Evolutionary conservation across 2,113 vertebrate species (phyloP).

Genomic region (Aramus guarauna): DNA sequence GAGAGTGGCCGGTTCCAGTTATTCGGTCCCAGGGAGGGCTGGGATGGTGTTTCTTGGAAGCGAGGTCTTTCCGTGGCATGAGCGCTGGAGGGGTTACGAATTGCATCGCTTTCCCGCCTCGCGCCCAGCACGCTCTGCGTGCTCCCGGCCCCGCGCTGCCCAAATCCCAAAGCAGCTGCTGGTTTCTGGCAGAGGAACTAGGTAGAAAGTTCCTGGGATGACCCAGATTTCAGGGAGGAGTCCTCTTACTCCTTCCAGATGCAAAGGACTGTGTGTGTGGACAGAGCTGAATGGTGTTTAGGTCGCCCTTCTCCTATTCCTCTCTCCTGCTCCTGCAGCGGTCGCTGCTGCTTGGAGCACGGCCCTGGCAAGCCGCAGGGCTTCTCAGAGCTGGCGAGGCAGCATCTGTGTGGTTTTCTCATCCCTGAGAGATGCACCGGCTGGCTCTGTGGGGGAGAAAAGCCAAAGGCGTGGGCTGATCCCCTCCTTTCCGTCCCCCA

Average conservation of each 20-base stretch:
- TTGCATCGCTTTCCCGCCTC: background rate
- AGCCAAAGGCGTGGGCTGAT: too few species aligned
- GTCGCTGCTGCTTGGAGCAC: background rate
- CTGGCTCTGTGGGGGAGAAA: background rate
- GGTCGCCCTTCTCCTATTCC: background rate
- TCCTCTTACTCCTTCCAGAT: background rate
- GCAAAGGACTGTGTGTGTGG: background rate
- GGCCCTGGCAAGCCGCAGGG: background rate
- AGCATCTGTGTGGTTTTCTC: background rate
- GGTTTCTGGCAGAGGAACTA: background rate
- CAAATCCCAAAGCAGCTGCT: background rate
- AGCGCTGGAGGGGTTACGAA: background rate
- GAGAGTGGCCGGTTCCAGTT: background rate
- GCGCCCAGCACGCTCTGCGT: background rate
- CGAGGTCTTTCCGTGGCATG: fast-evolving
- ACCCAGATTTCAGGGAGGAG: background rate
- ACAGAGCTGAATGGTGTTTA: background rate
- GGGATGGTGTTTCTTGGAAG: background rate
- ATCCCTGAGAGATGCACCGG: background rate
- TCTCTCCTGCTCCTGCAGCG: fast-evolving
- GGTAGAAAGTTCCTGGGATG: background rate
- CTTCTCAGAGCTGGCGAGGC: background rate
- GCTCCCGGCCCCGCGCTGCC: background rate
- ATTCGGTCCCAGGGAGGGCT: background rate
- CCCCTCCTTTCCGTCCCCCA: too few species aligned